phyloP scores from a whole-genome alignment of 2,888 invertebrate species.

The Lissonota sp. region DNA sequence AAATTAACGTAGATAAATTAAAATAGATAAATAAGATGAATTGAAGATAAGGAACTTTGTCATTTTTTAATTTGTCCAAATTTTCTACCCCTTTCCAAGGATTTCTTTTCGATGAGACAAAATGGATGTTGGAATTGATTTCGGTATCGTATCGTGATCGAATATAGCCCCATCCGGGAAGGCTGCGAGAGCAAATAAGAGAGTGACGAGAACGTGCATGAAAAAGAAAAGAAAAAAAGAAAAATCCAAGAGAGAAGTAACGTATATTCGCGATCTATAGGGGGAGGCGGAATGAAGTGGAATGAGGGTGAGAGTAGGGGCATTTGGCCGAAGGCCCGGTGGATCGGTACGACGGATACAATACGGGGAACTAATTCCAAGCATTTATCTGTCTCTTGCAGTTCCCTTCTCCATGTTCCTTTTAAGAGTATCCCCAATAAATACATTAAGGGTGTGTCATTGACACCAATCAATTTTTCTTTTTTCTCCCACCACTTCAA shows the following conservation, averaged over 20 bases:
- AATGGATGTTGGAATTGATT: conserved; percentile 37
- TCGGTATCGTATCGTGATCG: conserved; percentile 47
- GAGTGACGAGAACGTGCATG: conserved; percentile 24
- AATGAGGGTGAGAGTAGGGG: conserved; percentile 28
- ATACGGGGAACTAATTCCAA: conserved; percentile 76
- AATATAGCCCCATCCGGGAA: conserved; percentile 33
- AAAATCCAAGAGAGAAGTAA: conserved; percentile 39
- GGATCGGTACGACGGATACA: conserved; percentile 68
- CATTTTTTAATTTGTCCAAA: too few relatives aligned
- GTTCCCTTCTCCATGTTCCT: conserved; percentile 59
- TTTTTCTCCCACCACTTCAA: too few relatives aligned
- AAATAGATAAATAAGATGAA: too few relatives aligned
- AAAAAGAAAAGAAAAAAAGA: conserved; percentile 27
- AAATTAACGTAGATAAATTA: too few relatives aligned
- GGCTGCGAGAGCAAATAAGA: neutral
- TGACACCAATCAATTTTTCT: too few relatives aligned
- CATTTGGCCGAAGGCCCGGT: conserved; percentile 63
- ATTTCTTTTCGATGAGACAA: neutral
- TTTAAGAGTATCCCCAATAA: neutral
- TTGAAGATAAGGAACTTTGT: too few relatives aligned
- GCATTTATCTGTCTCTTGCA: conserved; percentile 74
- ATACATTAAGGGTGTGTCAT: too few relatives aligned
- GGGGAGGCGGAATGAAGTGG: conserved; percentile 4
- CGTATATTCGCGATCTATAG: conserved; percentile 15
- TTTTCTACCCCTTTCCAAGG: too few relatives aligned